A percentile compares a stretch with the other conserved stretches of the same genome.
Evolutionary conservation across 35 echinoderm and acorn worm species (phyloP).

Genomic region (Strongylocentrotus purpuratus): DNA sequence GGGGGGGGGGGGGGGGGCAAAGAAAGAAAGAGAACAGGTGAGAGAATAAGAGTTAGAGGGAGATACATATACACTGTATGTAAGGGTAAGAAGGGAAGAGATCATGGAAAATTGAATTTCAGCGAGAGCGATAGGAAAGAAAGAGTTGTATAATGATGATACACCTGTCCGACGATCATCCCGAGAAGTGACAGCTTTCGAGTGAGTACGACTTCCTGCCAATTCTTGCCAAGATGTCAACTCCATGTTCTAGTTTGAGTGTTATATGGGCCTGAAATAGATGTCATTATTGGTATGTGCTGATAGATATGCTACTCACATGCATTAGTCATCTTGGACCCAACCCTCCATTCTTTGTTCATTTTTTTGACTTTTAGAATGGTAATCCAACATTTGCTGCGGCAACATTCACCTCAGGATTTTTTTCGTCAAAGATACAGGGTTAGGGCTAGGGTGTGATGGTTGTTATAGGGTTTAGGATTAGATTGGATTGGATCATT

Average conservation of each 20-base stretch:
- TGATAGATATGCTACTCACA: conserved; percentile 9
- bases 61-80: no score
- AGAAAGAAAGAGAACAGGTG: no score
- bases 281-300: neutral
- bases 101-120: no score
- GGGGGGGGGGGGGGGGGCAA: no score
- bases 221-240: conserved; percentile 27
- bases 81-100: no score
- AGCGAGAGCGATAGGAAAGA: no score
- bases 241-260: conserved; percentile 2
- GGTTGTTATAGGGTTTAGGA: no score
- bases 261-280: conserved; percentile 10
- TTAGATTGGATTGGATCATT: no score
- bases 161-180: neutral
- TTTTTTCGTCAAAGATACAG: no score
- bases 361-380: neutral
- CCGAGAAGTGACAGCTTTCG: conserved; percentile 16
- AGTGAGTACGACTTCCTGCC: conserved; percentile 25
- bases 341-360: neutral
- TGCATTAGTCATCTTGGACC: neutral
- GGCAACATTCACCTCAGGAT: neutral
- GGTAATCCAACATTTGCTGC: neutral
- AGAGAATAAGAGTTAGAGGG: no score
- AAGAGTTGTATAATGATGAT: neutral
- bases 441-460: no score